phyloP scores from a whole-genome alignment of 2,888 invertebrate species.

The Tenodera sinensis region DNA sequence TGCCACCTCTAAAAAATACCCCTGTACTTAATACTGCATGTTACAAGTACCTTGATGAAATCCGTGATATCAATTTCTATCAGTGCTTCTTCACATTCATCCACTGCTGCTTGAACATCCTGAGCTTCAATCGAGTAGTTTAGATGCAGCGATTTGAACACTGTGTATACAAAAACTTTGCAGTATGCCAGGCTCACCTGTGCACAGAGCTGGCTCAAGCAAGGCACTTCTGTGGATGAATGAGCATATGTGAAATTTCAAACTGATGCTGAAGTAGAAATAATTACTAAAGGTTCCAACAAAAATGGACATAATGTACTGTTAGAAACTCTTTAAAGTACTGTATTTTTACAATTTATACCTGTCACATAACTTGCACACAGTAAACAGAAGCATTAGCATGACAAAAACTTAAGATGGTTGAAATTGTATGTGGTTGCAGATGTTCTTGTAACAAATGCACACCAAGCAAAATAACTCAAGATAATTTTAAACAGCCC shows the following conservation, averaged over 20 bases:
- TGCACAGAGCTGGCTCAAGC: constrained; percentile 56
- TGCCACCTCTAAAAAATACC: too few relatives aligned
- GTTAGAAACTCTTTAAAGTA: too few relatives aligned
- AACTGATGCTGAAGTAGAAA: neutral
- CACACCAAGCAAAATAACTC: too few relatives aligned
- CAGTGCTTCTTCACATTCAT: constrained; percentile 64
- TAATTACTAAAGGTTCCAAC: neutral
- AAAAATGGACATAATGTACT: too few relatives aligned
- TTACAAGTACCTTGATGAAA: constrained; percentile 51
- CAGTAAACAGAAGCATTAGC: too few relatives aligned
- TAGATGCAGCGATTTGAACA: constrained; percentile 59
- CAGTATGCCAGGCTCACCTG: constrained; percentile 56
- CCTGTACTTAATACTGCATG: neutral
- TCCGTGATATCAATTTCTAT: constrained; percentile 67
- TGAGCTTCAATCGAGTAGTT: constrained; percentile 54
- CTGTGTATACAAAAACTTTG: constrained; percentile 59
- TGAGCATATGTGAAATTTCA: neutral
- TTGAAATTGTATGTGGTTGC: too few relatives aligned
- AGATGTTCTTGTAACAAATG: too few relatives aligned
- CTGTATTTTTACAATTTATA: too few relatives aligned
- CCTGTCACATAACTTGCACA: too few relatives aligned
- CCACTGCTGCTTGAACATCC: constrained; percentile 66
- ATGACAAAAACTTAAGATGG: too few relatives aligned
- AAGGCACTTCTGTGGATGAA: constrained; percentile 41
- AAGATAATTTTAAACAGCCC: too few relatives aligned